phyloP scores from a whole-genome alignment of 1,140 invertebrate species.

The Fopius arisanus region DNA sequence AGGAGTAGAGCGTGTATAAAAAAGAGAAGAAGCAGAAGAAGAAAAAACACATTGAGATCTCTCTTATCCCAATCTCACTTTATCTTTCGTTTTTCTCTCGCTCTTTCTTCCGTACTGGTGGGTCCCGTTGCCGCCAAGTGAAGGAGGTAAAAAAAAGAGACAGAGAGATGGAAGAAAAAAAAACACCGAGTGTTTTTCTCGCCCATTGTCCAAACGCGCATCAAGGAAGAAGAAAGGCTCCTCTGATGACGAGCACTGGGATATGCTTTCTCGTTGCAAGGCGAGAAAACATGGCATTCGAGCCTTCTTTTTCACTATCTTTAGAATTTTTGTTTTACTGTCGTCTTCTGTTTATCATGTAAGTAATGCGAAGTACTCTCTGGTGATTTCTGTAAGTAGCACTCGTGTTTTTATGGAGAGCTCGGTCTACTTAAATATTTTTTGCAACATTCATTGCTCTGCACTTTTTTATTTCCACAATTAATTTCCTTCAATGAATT shows the following conservation, averaged over 20 bases:
- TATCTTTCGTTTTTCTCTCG: conserved; percentile 25
- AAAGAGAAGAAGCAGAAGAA: conserved; percentile 35
- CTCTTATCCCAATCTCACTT: background rate
- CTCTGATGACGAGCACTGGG: conserved; percentile 44
- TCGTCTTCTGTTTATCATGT: conserved; percentile 43
- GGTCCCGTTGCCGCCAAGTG: conserved; percentile 13
- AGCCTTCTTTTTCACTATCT: conserved; percentile 35
- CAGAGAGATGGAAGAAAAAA: conserved; percentile 21
- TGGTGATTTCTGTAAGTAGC: conserved; percentile 58
- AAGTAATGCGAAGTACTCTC: conserved; percentile 45
- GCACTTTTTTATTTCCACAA: too few relatives aligned
- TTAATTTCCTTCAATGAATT: too few relatives aligned
- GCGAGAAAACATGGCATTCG: conserved; percentile 24
- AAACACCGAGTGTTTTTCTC: conserved; percentile 42
- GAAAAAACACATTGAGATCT: background rate
- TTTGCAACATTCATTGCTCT: too few relatives aligned
- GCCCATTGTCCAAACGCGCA: conserved; percentile 51
- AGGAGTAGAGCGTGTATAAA: conserved; percentile 17
- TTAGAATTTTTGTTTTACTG: conserved; percentile 25
- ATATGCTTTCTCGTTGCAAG: conserved; percentile 18
- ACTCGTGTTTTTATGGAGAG: conserved; percentile 23
- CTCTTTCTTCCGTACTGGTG: conserved; percentile 12
- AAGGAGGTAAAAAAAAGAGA: conserved; percentile 15
- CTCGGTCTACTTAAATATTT: too few relatives aligned
- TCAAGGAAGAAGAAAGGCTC: conserved; percentile 53